These are phyloP conservation scores for Catharus minimus DNA, from an alignment of 2,113 vertebrate genomes.

Conservation along the genomic window DNA sequence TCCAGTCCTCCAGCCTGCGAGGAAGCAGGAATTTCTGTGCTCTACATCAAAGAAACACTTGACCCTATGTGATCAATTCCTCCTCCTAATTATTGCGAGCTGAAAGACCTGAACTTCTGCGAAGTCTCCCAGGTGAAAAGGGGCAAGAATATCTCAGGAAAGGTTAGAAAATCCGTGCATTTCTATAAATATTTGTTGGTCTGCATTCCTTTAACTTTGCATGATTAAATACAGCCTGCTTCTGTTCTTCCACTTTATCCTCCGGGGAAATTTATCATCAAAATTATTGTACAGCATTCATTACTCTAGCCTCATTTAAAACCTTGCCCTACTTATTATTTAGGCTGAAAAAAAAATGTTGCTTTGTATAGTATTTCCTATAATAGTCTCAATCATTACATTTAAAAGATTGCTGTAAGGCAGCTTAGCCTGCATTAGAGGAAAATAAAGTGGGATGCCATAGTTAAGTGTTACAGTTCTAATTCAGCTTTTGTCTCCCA, in stretches of 20 bases:
- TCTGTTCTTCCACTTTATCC: slow-evolving; percentile 62
- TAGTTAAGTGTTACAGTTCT: slow-evolving; percentile 19
- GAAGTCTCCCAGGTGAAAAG: slow-evolving; percentile 21
- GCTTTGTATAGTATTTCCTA: slow-evolving; percentile 60
- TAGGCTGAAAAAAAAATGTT: slow-evolving; percentile 46
- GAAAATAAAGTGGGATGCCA: slow-evolving; percentile 31
- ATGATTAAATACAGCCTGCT: slow-evolving; percentile 63
- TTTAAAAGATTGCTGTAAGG: slow-evolving; percentile 64
- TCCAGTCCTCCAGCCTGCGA: background rate
- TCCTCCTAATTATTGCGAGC: background rate
- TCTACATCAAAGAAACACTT: slow-evolving; percentile 31
- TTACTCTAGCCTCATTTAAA: slow-evolving; percentile 68
- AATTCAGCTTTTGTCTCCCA: slow-evolving; percentile 47
- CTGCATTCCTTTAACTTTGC: slow-evolving; percentile 49
- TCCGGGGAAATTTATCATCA: slow-evolving; percentile 64
- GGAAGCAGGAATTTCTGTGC: slow-evolving; percentile 13
- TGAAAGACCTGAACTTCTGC: background rate
- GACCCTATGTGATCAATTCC: slow-evolving; percentile 31
- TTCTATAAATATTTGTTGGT: slow-evolving; percentile 51
- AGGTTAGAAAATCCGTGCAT: background rate
- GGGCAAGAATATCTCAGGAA: background rate
- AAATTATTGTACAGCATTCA: slow-evolving; percentile 66
- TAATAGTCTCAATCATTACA: slow-evolving; percentile 65
- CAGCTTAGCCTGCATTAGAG: slow-evolving; percentile 53
- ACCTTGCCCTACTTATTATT: slow-evolving; percentile 71